Base-by-base conservation (phyloP, 2,113 vertebrate species). In the Xenopus borealis region DNA sequence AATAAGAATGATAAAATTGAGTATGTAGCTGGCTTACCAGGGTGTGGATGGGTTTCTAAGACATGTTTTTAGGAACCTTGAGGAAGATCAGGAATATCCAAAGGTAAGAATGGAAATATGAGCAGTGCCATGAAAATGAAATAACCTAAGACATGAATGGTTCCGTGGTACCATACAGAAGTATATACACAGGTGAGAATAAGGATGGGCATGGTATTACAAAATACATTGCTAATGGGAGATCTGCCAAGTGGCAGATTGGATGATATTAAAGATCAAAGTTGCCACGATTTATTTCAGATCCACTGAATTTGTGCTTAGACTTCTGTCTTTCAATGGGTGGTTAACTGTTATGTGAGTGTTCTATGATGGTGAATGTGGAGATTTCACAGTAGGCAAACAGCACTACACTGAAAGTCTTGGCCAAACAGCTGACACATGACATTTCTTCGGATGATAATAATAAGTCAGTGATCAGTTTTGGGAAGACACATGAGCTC, bases 181-280 rank as follows among this genome's bases (percentile, higher is more conserved):
- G 10, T 12, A 50, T 67, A 18, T 6, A 50, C 19, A 23, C 65
- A 67, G 9, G 65, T 20, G 45, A 67, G 18, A 12, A 47, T 14
- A 13, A 27, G 19, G 19, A 23, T 19, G 16, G 45, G 52, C 18
- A 14, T 13, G 44, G 27, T 52, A 23, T 67, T 45, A 67, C 65
- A 67, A 50, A 67, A 67, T 12, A 67, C 7, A 12, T 67, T 67
- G 9, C 20, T 67, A 19, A 67, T 67, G 12, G 12, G 40, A 7
- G n/a, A 40, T 9, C 45, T 18, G 27, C 65, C 52, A 67, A 67
- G 44, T 7, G 44, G 65, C 12, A 67, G 65, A 16, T 44, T 47
- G 4, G 10, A 6, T 0, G 46, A 50, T 50, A 6, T 12, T 18
- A n/a, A 23, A 19, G 17, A 50, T 7, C 10, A 50, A 20, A 52